Base-by-base conservation (phyloP, 2,113 vertebrate genomes). In the Hiodon alosoides region DNA sequence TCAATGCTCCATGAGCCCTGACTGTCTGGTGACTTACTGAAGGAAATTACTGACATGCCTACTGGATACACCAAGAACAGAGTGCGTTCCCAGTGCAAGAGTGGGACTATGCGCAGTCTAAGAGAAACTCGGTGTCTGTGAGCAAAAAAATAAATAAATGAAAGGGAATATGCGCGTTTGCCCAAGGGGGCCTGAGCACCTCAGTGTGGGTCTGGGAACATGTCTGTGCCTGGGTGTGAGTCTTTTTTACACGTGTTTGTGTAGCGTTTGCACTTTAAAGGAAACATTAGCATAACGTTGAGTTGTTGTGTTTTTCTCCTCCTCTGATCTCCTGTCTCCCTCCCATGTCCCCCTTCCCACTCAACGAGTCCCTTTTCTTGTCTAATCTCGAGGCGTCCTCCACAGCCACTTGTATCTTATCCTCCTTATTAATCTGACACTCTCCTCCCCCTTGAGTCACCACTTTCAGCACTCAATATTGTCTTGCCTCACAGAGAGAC, bases 361-460 rank as follows among this genome's bases (percentile, higher is more conserved):
- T 50, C 69, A 55, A 52, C 55, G 31, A 62, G 17, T 47, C 8
- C 31, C 8, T 53, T 59, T 66, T 50, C 51, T 13, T 7, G 8
- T 75, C 77, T 82, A 58, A 79, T 79, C 77, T 72, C 76, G 73
- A 70, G 0, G 14, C 77, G 77, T 80, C 77, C 78, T 79, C 72
- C 59, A 2, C 14, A 58, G 14, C 51, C 52, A 31, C 7, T 57
- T 11, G 51, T 66, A 31, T 50, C 57, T 72, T n/a, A 64, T 81
- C 78, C 72, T 68, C 57, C 60, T 84, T 84, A 83, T 83, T 84
- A 85, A 86, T 84, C 84, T 81, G 81, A 85, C 82, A 82, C 83
- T 81, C 80, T 81, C 75, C 80, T 78, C 79, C 77, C 79, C 81
- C 81, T 77, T 79, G 81, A 86, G 80, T 86, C 82, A 60, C 84